Evolutionary conservation across 2,888 invertebrate genomes (phyloP), one percentile per base, ranked within the genome.

Genomic region (Masnerella sp.): DNA sequence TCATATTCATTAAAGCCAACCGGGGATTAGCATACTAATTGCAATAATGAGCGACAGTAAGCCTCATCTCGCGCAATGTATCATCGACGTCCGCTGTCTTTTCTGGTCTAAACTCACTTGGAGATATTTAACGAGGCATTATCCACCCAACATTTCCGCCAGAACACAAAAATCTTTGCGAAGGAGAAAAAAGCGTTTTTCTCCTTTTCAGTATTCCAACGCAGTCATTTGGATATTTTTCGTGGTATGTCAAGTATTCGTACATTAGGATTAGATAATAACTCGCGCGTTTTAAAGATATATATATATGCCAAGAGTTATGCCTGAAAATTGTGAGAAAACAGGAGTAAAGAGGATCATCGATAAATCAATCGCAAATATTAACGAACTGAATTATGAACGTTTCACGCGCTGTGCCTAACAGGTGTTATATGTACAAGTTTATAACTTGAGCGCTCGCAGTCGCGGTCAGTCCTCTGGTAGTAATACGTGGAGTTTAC

Each of bases 401-500:
- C 62, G 59, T 59, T 45, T 34, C 32, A 67, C 61, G 61, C 34
- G 67, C 45, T 71, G 38, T 47, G 77, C 61, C 77, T 79, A 82
- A 80, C 82, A 82, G 81, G 81, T 81, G 82, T 82, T n/a, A n/a
- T n/a, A n/a, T 79, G 67, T 70, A 78, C 78, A 78, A 77, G 75
- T 79, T 76, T 79, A 78, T 76, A 80, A 61, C 54, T 54, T 11
- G 47, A 42, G 69, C 75, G 74, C 70, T 62, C 40, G 49, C 36
- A 74, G 68, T 36, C 71, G 43, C 64, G 77, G 74, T 72, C 77
- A 77, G 71, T 78, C 73, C 54, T 74, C 58, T 80, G 79, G 84
- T 82, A 83, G 83, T 84, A 84, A 85, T 78, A 80, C 81, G 74
- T 76, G 69, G 78, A 79, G 79, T 83, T 84, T 84, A 84, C 82